Percentiles rank a stretch among this genome's conserved stretches.
These are phyloP conservation scores for Cichlasoma orientale DNA, from an alignment of 2,797 vertebrate species.

Conservation along the genomic window DNA sequence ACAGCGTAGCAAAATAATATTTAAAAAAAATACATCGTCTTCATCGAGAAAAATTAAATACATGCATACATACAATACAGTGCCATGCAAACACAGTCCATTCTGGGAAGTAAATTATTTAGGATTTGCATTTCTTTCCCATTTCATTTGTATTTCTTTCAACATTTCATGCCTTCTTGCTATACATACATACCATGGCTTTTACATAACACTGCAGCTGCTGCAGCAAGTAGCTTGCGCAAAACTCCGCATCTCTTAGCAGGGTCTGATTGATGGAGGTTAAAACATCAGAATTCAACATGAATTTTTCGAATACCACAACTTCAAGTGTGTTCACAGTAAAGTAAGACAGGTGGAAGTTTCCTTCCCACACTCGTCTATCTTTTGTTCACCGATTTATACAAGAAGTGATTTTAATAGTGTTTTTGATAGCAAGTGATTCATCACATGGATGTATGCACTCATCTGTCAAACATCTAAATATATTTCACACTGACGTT, in stretches of 20 bases:
- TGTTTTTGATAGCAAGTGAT: slow-evolving; percentile 19
- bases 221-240: slow-evolving; percentile 36
- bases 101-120: slow-evolving; percentile 77
- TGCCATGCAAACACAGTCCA: slow-evolving; percentile 83
- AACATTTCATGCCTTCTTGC: slow-evolving; percentile 80
- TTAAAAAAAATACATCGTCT: slow-evolving; percentile 53
- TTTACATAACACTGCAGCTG: slow-evolving; percentile 60
- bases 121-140: slow-evolving; percentile 75
- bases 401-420: slow-evolving; percentile 6
- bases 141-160: slow-evolving; percentile 74
- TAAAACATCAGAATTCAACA: slow-evolving; percentile 23
- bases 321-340: slow-evolving; percentile 21
- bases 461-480: slow-evolving; percentile 3
- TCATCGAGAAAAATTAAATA: slow-evolving; percentile 74
- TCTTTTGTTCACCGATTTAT: slow-evolving; percentile 11
- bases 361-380: slow-evolving; percentile 6
- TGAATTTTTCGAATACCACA: slow-evolving; percentile 24
- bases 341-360: background rate
- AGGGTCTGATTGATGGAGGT: slow-evolving; percentile 30
- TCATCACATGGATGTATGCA: background rate
- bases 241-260: slow-evolving; percentile 26
- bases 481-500: slow-evolving; percentile 21
- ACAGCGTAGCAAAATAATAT: slow-evolving; percentile 61
- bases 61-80: slow-evolving; percentile 84
- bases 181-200: slow-evolving; percentile 76